Evolutionary conservation across 1,140 invertebrate genomes (phyloP), one percentile per base, ranked within the genome.

Genomic region (Pemphigus obesinymphae): DNA sequence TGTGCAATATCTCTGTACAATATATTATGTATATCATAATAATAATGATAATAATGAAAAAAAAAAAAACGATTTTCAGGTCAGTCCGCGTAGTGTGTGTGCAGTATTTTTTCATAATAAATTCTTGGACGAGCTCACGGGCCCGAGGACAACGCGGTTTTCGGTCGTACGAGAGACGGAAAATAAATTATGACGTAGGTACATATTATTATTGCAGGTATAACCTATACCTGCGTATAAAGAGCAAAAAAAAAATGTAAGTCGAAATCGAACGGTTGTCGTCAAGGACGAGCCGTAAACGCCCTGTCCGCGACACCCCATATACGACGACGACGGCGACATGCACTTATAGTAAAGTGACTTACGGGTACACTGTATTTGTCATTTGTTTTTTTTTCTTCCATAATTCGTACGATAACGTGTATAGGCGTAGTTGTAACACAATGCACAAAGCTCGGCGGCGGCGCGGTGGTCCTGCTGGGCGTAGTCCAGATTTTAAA

Each of bases 401-500:
- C 63, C 20, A 40, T 37, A 26, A 43, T 70, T 20, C 63, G 61
- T 23, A 70, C 10, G 48, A 43, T 26, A 29, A 48, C 68, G 40
- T 43, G 37, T 68, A 68, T 34, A 70, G 37, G 68, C 43, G 68
- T 26, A 13, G 10, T 13, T 53, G 43, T 26, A 43, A n/a, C 37
- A 70, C 66, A 26, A 23, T 23, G 7, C 26, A 63, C 29, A 73
- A 73, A 73, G 43, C 43, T 73, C 70, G 43, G n/a, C n/a, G 45
- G 40, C 68, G 20, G 48, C 73, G n/a, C n/a, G n/a, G n/a, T n/a
- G 23, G 73, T 76, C 34, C 55, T 13, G 55, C 55, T 80, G 76
- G 76, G 76, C 76, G 76, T 80, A 80, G 76, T 80, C 76, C 55
- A 61, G 55, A 80, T 80, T 48, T n/a, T 31, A 31, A 31, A 43